Conservation (phyloP, 2,797 vertebrate species). For the Poecilia velifera region DNA sequence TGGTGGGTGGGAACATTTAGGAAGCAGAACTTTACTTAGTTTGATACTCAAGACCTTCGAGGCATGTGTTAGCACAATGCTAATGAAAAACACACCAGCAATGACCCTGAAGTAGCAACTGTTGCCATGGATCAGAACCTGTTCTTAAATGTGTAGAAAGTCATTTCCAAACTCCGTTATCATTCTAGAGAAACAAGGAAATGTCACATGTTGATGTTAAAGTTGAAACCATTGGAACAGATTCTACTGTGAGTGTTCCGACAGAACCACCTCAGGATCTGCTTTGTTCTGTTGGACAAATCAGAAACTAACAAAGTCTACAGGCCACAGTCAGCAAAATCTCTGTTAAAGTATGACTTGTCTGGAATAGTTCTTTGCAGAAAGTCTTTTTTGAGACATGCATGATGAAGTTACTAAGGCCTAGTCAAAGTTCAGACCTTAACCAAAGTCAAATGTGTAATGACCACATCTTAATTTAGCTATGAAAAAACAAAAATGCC, state of each 20-base stretch:
- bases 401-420: neutral
- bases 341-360: neutral
- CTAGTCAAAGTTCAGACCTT: neutral
- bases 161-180: neutral
- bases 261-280: neutral
- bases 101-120: neutral
- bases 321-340: neutral
- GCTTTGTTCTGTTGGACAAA: neutral
- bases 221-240: neutral
- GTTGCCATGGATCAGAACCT: neutral
- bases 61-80: neutral
- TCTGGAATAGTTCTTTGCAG: neutral
- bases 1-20: neutral
- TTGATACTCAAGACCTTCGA: neutral
- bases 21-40: neutral
- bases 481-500: neutral
- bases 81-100: neutral
- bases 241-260: neutral
- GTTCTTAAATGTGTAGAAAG: neutral
- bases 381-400: neutral
- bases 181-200: neutral
- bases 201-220: neutral
- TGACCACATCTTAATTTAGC: neutral
- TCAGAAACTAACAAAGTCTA: neutral
- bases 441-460: neutral